phyloP scores from a whole-genome alignment of 2,888 invertebrate species.

The Lampropteryx suffumata region DNA sequence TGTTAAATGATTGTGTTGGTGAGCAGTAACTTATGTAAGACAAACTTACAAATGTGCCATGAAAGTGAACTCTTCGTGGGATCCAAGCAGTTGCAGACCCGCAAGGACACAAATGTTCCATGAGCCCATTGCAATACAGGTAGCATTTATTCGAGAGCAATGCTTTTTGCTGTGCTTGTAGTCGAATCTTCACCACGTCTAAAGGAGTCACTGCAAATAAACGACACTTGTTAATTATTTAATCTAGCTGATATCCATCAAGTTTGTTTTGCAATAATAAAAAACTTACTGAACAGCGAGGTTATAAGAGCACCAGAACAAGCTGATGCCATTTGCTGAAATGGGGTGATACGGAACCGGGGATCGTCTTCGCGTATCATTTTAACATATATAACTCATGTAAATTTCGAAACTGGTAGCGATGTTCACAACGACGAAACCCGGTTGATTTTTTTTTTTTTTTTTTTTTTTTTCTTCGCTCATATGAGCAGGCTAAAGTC shows the following conservation, averaged over 20 bases:
- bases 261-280: no score
- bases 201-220: slow-evolving; percentile 94
- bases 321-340: slow-evolving; percentile 93
- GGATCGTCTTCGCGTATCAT: slow-evolving; percentile 87
- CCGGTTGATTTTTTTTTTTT: slow-evolving; percentile 31
- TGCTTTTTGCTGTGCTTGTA: slow-evolving; percentile 96
- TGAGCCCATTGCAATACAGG: slow-evolving; percentile 98
- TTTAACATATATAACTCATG: slow-evolving; percentile 29
- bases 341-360: slow-evolving; percentile 88
- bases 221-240: background rate
- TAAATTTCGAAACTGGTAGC: slow-evolving; percentile 8
- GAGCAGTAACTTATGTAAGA: background rate
- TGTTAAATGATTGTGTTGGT: background rate
- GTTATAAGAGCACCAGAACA: slow-evolving; percentile 95
- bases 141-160: slow-evolving; percentile 93
- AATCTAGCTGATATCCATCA: no score
- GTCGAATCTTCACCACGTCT: slow-evolving; percentile 99
- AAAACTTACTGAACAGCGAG: slow-evolving; percentile 91
- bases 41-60: slow-evolving; percentile 87
- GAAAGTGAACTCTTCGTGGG: slow-evolving; percentile 87
- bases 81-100: slow-evolving; percentile 86
- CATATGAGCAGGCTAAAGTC: no score
- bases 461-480: no score
- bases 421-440: slow-evolving; percentile 21
- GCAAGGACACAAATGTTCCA: slow-evolving; percentile 98